Percentiles rank a stretch among this genome's conserved stretches.
These are phyloP conservation scores for Cavia porcellus DNA, from an alignment of 2,113 vertebrate genomes.

Conservation along the genomic window DNA sequence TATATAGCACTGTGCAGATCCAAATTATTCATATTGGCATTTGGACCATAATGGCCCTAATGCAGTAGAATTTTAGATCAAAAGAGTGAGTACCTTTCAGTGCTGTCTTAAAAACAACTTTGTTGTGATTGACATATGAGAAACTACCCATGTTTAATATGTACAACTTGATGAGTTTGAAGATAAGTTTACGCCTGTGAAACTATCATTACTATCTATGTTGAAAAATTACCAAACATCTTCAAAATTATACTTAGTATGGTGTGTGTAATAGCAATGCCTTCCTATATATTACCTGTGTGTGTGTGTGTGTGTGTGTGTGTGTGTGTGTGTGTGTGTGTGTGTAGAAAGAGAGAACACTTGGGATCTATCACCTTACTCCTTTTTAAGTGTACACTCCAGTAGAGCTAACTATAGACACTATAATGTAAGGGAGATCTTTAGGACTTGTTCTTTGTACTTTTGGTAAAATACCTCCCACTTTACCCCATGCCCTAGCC, in stretches of 20 bases:
- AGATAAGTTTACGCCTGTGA: background rate
- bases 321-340: background rate
- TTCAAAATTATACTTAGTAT: background rate
- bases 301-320: background rate
- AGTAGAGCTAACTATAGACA: too few species aligned
- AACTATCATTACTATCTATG: background rate
- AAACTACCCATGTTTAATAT: background rate
- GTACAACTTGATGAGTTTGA: background rate
- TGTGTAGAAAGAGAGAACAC: background rate
- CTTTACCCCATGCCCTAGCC: background rate
- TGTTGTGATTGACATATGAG: background rate
- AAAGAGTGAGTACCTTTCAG: background rate
- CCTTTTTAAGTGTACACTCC: background rate
- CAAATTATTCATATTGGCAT: background rate
- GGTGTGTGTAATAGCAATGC: background rate
- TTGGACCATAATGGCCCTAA: background rate
- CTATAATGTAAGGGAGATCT: background rate
- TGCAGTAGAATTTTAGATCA: background rate
- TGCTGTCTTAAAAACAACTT: background rate
- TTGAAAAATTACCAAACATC: background rate
- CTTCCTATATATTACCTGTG: background rate
- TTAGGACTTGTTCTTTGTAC: background rate
- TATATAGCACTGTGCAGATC: background rate
- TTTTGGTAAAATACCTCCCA: background rate
- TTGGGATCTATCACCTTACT: background rate